A percentile compares a stretch with the other conserved stretches of the same genome.
These are phyloP conservation scores for Chloroclysta siterata DNA, from an alignment of 2,888 invertebrate species.

Conservation along the genomic window DNA sequence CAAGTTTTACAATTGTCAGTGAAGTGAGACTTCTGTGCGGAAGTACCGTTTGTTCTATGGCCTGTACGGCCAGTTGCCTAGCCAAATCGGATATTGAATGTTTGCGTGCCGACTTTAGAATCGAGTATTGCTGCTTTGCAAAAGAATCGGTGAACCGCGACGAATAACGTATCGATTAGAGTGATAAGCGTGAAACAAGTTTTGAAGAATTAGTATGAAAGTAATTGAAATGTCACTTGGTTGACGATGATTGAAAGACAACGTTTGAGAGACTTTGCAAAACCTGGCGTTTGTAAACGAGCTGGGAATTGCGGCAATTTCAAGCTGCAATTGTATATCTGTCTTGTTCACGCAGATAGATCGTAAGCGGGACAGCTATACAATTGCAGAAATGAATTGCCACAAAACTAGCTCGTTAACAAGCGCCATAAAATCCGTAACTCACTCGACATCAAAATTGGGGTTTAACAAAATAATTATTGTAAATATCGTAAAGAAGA, in stretches of 20 bases:
- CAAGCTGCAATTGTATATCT: not conserved
- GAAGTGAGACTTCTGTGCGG: conserved; percentile 10
- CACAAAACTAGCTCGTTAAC: no score
- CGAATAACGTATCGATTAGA: conserved; percentile 22
- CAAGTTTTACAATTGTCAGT: not conserved
- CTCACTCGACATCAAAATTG: no score
- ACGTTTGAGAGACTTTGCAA: not conserved
- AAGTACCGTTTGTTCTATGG: conserved; percentile 5
- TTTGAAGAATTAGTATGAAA: conserved; percentile 16
- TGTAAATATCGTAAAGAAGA: no score
- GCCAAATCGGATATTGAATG: conserved; percentile 27
- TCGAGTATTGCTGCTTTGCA: conserved; percentile 28
- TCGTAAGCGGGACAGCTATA: not conserved
- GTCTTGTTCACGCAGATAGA: not conserved
- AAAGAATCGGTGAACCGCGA: conserved; percentile 28
- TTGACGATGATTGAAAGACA: conserved; percentile 11
- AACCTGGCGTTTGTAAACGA: not conserved
- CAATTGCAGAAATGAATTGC: no score
- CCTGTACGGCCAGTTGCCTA: conserved; percentile 27
- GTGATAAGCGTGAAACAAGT: conserved; percentile 28
- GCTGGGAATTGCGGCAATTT: not conserved
- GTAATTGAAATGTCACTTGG: conserved; percentile 17
- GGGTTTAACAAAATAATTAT: no score
- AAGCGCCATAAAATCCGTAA: no score
- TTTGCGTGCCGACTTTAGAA: conserved; percentile 28